These are phyloP conservation scores for Tetropium fuscum DNA, from an alignment of 2,888 invertebrate species.

Conservation along the genomic window DNA sequence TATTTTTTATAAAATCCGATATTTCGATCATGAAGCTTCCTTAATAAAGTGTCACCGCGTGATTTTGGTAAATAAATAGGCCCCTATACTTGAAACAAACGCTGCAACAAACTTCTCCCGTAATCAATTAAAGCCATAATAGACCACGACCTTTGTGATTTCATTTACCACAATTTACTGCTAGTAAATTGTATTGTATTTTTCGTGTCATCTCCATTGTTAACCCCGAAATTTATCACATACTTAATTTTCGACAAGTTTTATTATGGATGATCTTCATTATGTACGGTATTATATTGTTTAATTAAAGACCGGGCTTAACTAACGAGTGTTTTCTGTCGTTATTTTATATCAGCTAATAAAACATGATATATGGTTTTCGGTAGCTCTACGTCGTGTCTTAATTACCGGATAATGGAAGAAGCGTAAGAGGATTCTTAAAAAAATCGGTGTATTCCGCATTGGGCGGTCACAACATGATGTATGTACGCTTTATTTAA, in stretches of 20 bases:
- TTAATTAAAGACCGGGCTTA: no score
- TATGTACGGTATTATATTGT: neutral
- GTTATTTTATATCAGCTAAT: no score
- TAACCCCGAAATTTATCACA: conserved; percentile 31
- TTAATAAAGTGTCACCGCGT: neutral
- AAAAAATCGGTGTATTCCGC: no score
- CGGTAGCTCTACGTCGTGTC: no score
- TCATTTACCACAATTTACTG: conserved; percentile 45
- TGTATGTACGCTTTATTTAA: no score
- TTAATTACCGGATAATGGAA: no score
- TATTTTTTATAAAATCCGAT: neutral
- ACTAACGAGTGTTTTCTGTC: no score
- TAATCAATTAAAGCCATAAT: conserved; percentile 31
- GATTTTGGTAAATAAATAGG: conserved; percentile 32
- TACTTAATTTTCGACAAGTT: conserved; percentile 12
- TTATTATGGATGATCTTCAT: conserved; percentile 9
- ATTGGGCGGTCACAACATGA: no score
- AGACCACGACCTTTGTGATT: conserved; percentile 44
- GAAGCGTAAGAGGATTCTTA: no score
- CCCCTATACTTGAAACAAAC: conserved; percentile 40
- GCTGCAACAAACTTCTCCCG: conserved; percentile 13
- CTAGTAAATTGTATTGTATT: conserved; percentile 43
- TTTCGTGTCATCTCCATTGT: conserved; percentile 39
- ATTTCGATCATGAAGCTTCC: neutral
- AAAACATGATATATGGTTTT: no score